These are phyloP conservation scores for Drosophila tsacasi DNA, from an alignment of 1,140 invertebrate species.

Conservation along the genomic window DNA sequence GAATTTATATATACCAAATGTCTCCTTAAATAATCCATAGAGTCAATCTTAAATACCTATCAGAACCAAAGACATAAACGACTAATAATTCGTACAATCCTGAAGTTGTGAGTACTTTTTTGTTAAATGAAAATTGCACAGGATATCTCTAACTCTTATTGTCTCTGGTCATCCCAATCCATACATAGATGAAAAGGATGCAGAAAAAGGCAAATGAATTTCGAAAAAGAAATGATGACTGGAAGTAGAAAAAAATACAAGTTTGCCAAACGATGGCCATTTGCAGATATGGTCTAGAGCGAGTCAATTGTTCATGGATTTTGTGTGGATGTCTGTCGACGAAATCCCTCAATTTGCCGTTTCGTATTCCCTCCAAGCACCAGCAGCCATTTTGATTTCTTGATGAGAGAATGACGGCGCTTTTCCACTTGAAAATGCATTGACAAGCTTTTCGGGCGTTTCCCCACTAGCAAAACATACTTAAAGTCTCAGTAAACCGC, in stretches of 20 bases:
- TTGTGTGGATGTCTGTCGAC: background rate
- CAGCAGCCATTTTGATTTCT: conserved; percentile 1
- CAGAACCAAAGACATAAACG: background rate
- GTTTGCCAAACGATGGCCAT: conserved; percentile 1
- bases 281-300: conserved; percentile 2
- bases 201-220: conserved; percentile 7
- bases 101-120: background rate
- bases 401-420: background rate
- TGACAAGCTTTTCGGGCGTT: conserved; percentile 20
- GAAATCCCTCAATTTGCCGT: conserved; percentile 13
- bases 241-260: background rate
- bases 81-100: background rate
- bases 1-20: background rate
- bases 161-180: background rate
- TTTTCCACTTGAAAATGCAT: conserved; percentile 26
- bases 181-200: background rate
- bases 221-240: background rate
- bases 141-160: background rate
- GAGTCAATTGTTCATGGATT: conserved; percentile 18
- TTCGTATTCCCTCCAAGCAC: background rate
- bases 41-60: background rate
- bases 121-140: background rate
- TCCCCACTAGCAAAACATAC: background rate
- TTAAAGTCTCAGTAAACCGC: conserved; percentile 34
- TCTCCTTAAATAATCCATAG: background rate